Conservation (phyloP, 2,113 vertebrate genomes). For the Micronycteris hirsuta region DNA sequence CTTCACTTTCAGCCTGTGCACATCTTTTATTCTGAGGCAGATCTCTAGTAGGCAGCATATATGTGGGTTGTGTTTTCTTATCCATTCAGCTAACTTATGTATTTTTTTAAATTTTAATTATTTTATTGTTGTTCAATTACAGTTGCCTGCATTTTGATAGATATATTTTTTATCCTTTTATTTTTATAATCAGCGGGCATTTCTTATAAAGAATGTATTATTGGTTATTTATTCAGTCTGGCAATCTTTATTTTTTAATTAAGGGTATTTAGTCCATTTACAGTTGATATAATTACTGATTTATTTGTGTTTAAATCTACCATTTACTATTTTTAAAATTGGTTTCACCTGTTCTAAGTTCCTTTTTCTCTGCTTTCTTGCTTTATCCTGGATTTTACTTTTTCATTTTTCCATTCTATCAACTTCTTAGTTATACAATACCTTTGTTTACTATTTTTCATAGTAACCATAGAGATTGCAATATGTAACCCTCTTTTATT, state of each 20-base stretch:
- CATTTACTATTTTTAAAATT: background rate
- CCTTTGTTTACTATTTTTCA: background rate
- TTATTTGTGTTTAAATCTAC: background rate
- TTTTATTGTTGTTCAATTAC: too few species aligned
- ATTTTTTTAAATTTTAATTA: too few species aligned
- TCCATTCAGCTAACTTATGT: too few species aligned
- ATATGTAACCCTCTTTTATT: background rate
- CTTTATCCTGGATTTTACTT: background rate
- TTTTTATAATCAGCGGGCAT: background rate
- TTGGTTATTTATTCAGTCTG: background rate
- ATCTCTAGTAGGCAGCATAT: too few species aligned
- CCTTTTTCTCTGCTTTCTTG: background rate
- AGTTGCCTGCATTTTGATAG: background rate
- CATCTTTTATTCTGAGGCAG: too few species aligned
- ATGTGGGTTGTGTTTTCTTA: too few species aligned
- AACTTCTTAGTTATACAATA: background rate
- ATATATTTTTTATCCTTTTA: background rate
- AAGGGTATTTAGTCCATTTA: background rate
- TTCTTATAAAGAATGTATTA: background rate
- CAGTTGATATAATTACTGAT: background rate
- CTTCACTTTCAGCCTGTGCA: too few species aligned
- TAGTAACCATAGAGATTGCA: background rate
- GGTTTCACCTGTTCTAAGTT: background rate
- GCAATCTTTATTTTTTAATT: background rate
- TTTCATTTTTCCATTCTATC: background rate